These are phyloP conservation scores for Polydrusus tereticollis DNA, from an alignment of 2,888 invertebrate genomes.

Conservation along the genomic window DNA sequence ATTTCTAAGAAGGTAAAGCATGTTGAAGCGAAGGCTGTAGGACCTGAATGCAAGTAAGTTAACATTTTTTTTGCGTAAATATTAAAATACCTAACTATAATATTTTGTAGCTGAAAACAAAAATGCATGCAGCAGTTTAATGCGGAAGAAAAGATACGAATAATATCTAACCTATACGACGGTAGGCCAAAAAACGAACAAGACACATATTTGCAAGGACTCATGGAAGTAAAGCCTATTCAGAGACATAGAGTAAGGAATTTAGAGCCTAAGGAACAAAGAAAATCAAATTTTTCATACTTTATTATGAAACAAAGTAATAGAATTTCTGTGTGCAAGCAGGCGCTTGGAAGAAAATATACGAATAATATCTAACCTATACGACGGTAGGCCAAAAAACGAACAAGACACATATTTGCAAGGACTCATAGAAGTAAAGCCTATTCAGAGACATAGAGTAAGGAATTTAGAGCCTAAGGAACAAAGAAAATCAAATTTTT, in stretches of 20 bases:
- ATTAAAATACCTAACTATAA: not conserved
- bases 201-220: constrained; percentile 50
- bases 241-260: constrained; percentile 34
- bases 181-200: constrained; percentile 48
- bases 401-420: too few relatives aligned
- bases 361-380: too few relatives aligned
- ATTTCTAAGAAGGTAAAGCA: constrained; percentile 44
- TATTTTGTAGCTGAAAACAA: constrained; percentile 41
- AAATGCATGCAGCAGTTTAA: constrained; percentile 47
- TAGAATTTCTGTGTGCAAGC: constrained; percentile 46
- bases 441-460: too few relatives aligned
- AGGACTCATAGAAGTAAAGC: too few relatives aligned
- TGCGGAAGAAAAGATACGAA: constrained; percentile 44
- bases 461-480: too few relatives aligned
- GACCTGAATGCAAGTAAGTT: constrained; percentile 46
- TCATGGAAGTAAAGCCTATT: constrained; percentile 49
- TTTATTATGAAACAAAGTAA: constrained; percentile 41
- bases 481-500: too few relatives aligned
- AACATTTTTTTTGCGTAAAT: constrained; percentile 11
- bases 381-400: too few relatives aligned
- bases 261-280: constrained; percentile 23
- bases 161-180: constrained; percentile 38
- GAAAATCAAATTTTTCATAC: constrained; percentile 42
- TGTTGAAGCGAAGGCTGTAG: constrained; percentile 38
- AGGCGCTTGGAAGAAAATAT: too few relatives aligned